These are phyloP conservation scores for Orchesella cincta DNA, from an alignment of 1,140 invertebrate genomes.

Conservation along the genomic window DNA sequence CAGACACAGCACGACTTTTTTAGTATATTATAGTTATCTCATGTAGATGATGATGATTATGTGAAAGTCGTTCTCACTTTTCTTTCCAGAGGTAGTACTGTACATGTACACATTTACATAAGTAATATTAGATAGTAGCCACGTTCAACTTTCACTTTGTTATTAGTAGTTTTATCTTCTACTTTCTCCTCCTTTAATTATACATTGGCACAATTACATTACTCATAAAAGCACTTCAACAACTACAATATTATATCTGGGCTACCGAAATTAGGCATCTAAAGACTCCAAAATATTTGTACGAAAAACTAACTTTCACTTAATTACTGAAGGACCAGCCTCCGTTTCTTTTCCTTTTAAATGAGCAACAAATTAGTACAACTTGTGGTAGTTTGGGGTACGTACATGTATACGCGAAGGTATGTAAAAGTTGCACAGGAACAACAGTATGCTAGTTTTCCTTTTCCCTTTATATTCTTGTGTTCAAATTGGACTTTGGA, in stretches of 20 bases:
- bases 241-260: neutral
- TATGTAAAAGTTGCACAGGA: too few relatives aligned
- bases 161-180: neutral
- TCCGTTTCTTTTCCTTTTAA: neutral
- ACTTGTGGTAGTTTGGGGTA: neutral
- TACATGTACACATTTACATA: too few relatives aligned
- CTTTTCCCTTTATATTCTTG: too few relatives aligned
- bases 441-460: too few relatives aligned
- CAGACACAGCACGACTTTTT: too few relatives aligned
- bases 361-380: slow-evolving; percentile 18
- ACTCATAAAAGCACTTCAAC: neutral
- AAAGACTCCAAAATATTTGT: neutral
- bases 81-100: too few relatives aligned
- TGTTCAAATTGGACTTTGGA: too few relatives aligned
- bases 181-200: neutral
- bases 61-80: too few relatives aligned
- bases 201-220: neutral
- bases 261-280: too few relatives aligned
- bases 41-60: too few relatives aligned
- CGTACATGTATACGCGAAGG: neutral
- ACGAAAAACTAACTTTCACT: neutral
- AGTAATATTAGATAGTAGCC: too few relatives aligned
- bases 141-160: neutral
- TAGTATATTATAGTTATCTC: too few relatives aligned
- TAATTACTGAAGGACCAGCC: neutral